Evolutionary conservation across 2,797 vertebrate species (phyloP).

Genomic region (Sylvilagus floridanus): DNA sequence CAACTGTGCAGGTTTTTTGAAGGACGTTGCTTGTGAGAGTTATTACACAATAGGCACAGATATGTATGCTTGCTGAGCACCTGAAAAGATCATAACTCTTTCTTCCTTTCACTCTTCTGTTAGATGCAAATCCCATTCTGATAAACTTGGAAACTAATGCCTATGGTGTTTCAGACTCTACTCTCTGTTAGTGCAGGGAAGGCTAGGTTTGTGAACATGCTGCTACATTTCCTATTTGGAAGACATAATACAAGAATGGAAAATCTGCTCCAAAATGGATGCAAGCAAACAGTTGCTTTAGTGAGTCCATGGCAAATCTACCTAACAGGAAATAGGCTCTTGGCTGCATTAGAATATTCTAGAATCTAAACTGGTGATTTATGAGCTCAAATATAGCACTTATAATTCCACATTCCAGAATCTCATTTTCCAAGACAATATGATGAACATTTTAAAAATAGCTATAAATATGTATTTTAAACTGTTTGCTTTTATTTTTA

Average conservation of each 20-base stretch:
- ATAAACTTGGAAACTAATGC: not conserved
- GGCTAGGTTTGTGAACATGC: not conserved
- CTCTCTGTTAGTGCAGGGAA: not conserved
- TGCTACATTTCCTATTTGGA: not conserved
- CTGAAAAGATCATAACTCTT: not conserved
- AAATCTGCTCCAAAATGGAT: not conserved
- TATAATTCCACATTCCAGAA: not conserved
- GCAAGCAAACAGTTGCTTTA: not conserved
- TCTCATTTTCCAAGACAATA: constrained; percentile 20
- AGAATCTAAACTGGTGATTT: not conserved
- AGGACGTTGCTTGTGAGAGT: not conserved
- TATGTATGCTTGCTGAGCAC: not conserved
- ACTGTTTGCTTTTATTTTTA: not conserved
- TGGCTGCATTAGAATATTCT: not conserved
- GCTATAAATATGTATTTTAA: not conserved
- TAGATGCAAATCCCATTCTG: not conserved
- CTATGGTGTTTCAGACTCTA: not conserved
- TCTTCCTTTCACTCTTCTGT: not conserved
- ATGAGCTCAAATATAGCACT: not conserved
- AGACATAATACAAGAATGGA: not conserved
- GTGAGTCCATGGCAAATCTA: not conserved
- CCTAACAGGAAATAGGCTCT: not conserved
- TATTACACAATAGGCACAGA: not conserved
- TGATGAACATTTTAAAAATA: not conserved
- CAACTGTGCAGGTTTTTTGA: not conserved